Percentiles rank a stretch among this genome's conserved stretches.
phyloP scores from a whole-genome alignment of 2,113 vertebrate species.

The Perognathus longimembris region DNA sequence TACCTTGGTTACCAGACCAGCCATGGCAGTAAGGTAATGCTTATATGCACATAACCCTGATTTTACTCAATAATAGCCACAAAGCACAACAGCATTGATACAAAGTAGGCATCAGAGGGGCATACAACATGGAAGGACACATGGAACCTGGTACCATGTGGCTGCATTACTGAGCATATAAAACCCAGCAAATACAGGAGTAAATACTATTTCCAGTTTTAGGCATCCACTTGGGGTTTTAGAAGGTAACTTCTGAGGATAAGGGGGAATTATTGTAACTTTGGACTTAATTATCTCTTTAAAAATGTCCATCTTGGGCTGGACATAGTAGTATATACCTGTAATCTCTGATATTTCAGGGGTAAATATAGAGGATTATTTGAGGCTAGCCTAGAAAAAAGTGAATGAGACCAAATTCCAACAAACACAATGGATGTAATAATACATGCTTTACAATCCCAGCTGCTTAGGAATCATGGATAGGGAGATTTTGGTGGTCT shows the following conservation, averaged over 20 bases:
- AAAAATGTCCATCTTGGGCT: neutral
- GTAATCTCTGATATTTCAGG: too few species aligned
- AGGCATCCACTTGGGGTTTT: neutral
- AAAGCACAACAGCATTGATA: neutral
- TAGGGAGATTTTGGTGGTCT: too few species aligned
- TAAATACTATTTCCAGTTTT: neutral
- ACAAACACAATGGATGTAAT: too few species aligned
- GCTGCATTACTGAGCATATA: neutral
- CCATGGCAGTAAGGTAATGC: neutral
- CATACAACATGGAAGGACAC: neutral
- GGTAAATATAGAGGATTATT: too few species aligned
- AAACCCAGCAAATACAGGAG: neutral
- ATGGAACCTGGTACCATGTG: neutral
- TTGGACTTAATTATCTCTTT: slow-evolving; percentile 1
- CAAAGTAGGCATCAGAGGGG: neutral
- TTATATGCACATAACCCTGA: neutral
- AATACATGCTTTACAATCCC: too few species aligned
- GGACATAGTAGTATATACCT: too few species aligned
- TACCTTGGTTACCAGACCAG: neutral
- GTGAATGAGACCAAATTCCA: too few species aligned
- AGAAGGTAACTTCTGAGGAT: neutral
- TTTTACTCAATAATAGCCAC: neutral
- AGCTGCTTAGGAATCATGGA: too few species aligned
- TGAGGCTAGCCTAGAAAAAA: too few species aligned
- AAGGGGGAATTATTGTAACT: neutral